These are phyloP conservation scores for Drosophila aldrichi DNA, from an alignment of 2,888 invertebrate genomes.

Conservation along the genomic window DNA sequence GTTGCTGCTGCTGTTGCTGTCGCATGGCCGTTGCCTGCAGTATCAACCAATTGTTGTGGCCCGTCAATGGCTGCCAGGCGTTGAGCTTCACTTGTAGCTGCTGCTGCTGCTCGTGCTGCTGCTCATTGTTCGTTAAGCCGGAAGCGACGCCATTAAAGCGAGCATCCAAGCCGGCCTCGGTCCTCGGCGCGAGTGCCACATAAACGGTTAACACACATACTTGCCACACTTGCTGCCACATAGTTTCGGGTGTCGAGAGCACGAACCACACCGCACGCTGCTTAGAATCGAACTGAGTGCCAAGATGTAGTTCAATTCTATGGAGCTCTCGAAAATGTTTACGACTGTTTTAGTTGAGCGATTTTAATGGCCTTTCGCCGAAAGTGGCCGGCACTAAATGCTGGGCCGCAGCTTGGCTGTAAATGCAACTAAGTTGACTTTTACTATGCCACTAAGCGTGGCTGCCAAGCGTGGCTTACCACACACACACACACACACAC, in stretches of 20 bases:
- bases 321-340: slow-evolving; percentile 67
- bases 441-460: slow-evolving; percentile 38
- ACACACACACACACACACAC: slow-evolving; percentile 9
- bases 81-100: slow-evolving; percentile 61
- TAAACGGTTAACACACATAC: slow-evolving; percentile 47
- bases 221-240: slow-evolving; percentile 50
- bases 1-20: slow-evolving; percentile 23
- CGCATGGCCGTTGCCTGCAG: slow-evolving; percentile 67
- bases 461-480: slow-evolving; percentile 35
- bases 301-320: slow-evolving; percentile 55
- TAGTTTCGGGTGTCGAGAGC: slow-evolving; percentile 9
- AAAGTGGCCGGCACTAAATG: slow-evolving; percentile 54
- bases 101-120: slow-evolving; percentile 35
- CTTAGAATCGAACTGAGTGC: slow-evolving; percentile 68
- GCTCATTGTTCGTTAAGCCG: slow-evolving; percentile 36
- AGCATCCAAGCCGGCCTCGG: slow-evolving; percentile 33
- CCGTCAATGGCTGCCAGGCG: slow-evolving; percentile 71
- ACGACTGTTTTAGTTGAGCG: slow-evolving; percentile 73
- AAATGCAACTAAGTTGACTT: slow-evolving; percentile 50
- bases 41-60: slow-evolving; percentile 76
- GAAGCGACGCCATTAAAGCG: slow-evolving; percentile 61
- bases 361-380: slow-evolving; percentile 73
- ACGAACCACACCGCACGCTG: slow-evolving; percentile 50
- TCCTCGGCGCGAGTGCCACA: slow-evolving; percentile 37
- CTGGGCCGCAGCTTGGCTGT: slow-evolving; percentile 24